Evolutionary conservation across 2,113 vertebrate species (phyloP), one percentile per base, ranked within the genome.

Genomic region (Geococcyx californianus): DNA sequence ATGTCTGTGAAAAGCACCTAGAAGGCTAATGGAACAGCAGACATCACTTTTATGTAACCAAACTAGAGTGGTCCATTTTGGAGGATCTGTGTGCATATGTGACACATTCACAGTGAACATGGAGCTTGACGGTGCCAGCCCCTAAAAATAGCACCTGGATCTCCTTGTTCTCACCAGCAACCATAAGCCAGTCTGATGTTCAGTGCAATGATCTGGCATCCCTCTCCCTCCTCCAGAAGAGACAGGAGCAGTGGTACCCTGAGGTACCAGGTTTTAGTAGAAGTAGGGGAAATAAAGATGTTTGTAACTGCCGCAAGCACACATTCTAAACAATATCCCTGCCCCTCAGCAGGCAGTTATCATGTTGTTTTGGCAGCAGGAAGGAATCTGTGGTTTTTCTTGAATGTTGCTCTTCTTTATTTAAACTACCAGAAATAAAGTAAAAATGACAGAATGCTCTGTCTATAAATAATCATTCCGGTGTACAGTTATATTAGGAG

Each of bases 391-490:
- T 98, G 98, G 98, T 98, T 98, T 98, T 97, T 98, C 97, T 98
- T 96, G 96, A 98, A 97, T 97, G 97, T 97, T 98, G 96, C 97
- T 97, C 95, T 97, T 97, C 98, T 98, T 98, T 97, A 98, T 98
- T 98, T 97, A 98, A 98, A 97, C 97, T 93, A 97, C 97, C 97
- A 98, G 98, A 98, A 98, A 99, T 99, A 98, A 98, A 98, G 97
- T 96, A 97, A 98, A 98, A 98, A 98, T 98, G 98, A 98, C 98
- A 98, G 98, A 98, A 98, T 98, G 98, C 97, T 98, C 97, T 91
- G 96, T 95, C 98, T 99, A 99, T 98, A 98, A 98, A 99, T 99
- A 99, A 98, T 97, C 98, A 98, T 98, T 99, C 98, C 98, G 98
- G 98, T 98, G 98, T 98, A 97, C 97, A 98, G 98, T 99, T 99